Evolutionary conservation across 2,113 vertebrate genomes (phyloP).

Genomic region (Ceyx cyanopectus): DNA sequence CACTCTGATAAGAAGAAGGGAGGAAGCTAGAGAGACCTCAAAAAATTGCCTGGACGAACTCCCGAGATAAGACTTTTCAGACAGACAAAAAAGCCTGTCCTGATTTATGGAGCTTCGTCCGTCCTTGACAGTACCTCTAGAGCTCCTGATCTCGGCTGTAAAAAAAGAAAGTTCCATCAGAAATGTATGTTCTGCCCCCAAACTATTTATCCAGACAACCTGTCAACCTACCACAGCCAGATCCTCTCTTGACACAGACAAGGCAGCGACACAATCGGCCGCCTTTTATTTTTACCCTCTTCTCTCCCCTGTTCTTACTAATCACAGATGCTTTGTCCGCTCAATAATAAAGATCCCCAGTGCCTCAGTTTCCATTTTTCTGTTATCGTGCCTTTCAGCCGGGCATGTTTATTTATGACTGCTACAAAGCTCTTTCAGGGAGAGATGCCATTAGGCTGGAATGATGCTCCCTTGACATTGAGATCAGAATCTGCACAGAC

Average conservation of each 20-base stretch:
- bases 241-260: slow-evolving; percentile 59
- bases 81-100: slow-evolving; percentile 67
- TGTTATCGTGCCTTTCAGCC: slow-evolving; percentile 34
- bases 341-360: slow-evolving; percentile 20
- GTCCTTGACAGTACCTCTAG: slow-evolving; percentile 73
- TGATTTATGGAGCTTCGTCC: slow-evolving; percentile 74
- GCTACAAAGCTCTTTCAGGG: slow-evolving; percentile 21
- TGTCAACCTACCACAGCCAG: slow-evolving; percentile 67
- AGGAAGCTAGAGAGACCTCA: slow-evolving; percentile 68
- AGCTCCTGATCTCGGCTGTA: slow-evolving; percentile 42
- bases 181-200: slow-evolving; percentile 65
- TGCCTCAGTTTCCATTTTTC: slow-evolving; percentile 76
- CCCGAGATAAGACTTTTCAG: slow-evolving; percentile 75
- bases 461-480: slow-evolving; percentile 69
- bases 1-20: slow-evolving; percentile 71
- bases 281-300: slow-evolving; percentile 12
- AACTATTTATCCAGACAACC: slow-evolving; percentile 74
- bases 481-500: slow-evolving; percentile 63
- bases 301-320: slow-evolving; percentile 10
- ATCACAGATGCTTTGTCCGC: slow-evolving; percentile 46
- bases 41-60: slow-evolving; percentile 71
- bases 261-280: slow-evolving; percentile 46
- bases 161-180: slow-evolving; percentile 62
- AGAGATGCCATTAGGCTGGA: slow-evolving; percentile 55
- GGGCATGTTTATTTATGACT: slow-evolving; percentile 56